Evolutionary conservation across 2,113 vertebrate species (phyloP), one percentile per base, ranked within the genome.

Genomic region (Eclectus roratus): DNA sequence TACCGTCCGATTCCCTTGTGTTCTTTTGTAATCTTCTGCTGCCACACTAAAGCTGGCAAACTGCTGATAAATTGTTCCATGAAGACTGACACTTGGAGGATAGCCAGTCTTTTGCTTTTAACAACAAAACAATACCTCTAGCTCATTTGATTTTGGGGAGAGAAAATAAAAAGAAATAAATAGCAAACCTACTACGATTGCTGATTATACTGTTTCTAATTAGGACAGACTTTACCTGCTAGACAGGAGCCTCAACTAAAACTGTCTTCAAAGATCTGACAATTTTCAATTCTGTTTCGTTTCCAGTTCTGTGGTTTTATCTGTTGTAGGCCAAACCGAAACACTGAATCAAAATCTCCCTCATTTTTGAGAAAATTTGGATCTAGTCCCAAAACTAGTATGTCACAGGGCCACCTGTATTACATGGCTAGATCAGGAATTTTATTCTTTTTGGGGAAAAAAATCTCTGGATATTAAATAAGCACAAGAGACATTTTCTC

Each of bases 11-110:
- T 89, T 93, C 82, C 72, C 64, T 78, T 72, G 41, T 91, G 80
- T 47, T 95, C 35, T 82, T 94, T 47, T 52, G 64, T 87, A 97
- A 94, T 94, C 91, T 93, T 9, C 74, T 71, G 20, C 53, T 92
- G 35, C 72, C 83, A 74, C 1, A 5, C 58, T 91, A 63, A 93
- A 88, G 78, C 93, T 91, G 95, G 89, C 49, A 97, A 88, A 15
- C 77, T 91, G 49, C 39, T 91, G 84, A 97, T 94, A 94, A 96
- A 88, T 72, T 88, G 43, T 8, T 95, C 35, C 69, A 63, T 17
- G 39, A 93, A 89, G 96, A 96, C 69, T 89, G 78, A 86, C 82
- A 69, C 31, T 94, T 85, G 88, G 80, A 88, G 63, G 35, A 81
- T 63, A 71, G 31, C 46, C 76, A 87, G 83, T 47, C 31, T 89